Conservation (phyloP, 1,140 invertebrate species). For the Lordiphosa mommai region DNA sequence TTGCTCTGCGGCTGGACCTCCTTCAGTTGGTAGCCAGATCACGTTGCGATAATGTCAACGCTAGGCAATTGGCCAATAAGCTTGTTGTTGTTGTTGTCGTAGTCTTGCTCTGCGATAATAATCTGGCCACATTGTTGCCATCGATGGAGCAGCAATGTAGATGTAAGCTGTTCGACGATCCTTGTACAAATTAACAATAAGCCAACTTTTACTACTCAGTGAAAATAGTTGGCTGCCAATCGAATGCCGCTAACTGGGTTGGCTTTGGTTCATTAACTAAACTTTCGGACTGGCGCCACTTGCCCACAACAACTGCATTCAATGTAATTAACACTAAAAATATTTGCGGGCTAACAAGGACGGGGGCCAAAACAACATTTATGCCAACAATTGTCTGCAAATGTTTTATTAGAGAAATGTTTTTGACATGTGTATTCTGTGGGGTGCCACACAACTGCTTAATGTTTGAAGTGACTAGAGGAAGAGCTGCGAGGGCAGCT, state of each 20-base stretch:
- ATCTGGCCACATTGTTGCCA: conserved; percentile 66
- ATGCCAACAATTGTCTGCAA: conserved; percentile 56
- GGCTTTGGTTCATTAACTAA: conserved; percentile 35
- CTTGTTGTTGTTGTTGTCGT: conserved; percentile 53
- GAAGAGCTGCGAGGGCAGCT: not conserved
- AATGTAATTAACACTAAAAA: conserved; percentile 65
- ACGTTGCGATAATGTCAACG: conserved; percentile 68
- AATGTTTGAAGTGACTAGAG: conserved; percentile 1
- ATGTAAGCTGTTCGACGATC: conserved; percentile 54
- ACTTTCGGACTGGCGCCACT: conserved; percentile 49
- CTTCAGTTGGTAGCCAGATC: conserved; percentile 54
- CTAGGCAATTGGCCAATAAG: conserved; percentile 77
- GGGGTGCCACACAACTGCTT: conserved; percentile 30
- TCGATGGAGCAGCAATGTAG: conserved; percentile 66
- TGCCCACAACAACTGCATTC: conserved; percentile 3
- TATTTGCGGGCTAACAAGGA: conserved; percentile 18
- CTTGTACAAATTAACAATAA: conserved; percentile 72
- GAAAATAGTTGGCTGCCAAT: conserved; percentile 28
- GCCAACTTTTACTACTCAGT: conserved; percentile 30
- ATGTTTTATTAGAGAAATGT: conserved; percentile 68
- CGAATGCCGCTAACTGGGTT: conserved; percentile 29
- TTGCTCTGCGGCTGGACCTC: conserved; percentile 24
- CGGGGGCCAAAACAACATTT: conserved; percentile 2
- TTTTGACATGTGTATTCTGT: conserved; percentile 37
- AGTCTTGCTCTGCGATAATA: conserved; percentile 47